These are phyloP conservation scores for Tenthredo amoena DNA, from an alignment of 2,888 invertebrate genomes.

Conservation along the genomic window DNA sequence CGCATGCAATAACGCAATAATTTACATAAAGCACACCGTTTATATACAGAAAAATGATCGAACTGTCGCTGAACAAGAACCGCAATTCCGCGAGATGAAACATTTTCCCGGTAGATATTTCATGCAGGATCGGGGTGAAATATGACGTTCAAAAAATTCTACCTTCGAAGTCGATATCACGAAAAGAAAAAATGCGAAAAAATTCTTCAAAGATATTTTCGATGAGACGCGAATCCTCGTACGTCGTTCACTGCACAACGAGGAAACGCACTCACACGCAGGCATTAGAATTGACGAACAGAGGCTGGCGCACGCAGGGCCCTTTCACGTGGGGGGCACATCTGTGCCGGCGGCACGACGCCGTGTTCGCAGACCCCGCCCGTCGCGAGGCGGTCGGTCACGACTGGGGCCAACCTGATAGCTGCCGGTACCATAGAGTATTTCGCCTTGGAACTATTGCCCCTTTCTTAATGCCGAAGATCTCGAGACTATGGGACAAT, in stretches of 20 bases:
- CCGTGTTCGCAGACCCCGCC: conserved; percentile 51
- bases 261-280: not conserved
- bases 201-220: too few species aligned
- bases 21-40: conserved; percentile 16
- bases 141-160: too few species aligned
- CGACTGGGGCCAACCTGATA: conserved; percentile 54
- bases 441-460: conserved; percentile 24
- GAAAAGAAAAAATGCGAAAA: too few species aligned
- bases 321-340: conserved; percentile 49
- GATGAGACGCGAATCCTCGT: not conserved
- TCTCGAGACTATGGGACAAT: conserved; percentile 24
- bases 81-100: not conserved
- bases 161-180: too few species aligned
- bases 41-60: not conserved
- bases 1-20: conserved; percentile 44
- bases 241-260: not conserved
- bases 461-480: not conserved
- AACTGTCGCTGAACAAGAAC: conserved; percentile 40
- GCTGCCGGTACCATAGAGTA: conserved; percentile 48
- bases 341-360: conserved; percentile 46
- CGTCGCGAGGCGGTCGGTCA: conserved; percentile 50
- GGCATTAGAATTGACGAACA: conserved; percentile 26
- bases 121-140: not conserved
- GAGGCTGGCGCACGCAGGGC: conserved; percentile 48
- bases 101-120: not conserved